Base-by-base conservation (phyloP, 1,140 invertebrate genomes). In the Leptinotarsa defecta region DNA sequence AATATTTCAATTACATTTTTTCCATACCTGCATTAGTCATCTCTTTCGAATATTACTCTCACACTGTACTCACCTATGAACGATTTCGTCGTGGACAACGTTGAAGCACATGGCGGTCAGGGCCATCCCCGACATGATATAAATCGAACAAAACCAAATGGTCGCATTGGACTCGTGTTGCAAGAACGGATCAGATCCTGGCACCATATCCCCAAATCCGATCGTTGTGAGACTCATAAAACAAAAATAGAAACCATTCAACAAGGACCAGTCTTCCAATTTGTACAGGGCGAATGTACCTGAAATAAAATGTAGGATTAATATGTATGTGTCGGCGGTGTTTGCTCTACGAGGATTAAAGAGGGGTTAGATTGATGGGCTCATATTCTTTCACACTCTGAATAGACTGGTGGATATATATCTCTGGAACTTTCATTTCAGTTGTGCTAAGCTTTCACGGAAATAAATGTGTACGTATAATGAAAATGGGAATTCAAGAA, bases 121-220 rank as follows among this genome's bases (percentile, higher is more conserved):
- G 0, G 97, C 95, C 89, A 99, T 93, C 2, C 97, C 98, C 43
- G 95, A 93, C 86, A 99, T 93, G 74, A 99, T 94, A 86, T 99
- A 99, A 77, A 98, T 90, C 62, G 96, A 96, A 86, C 95, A 97
- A 85, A 96, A 95, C 94, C 94, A 95, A 63, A 94, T 89, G 2
- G 92, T 93, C 48, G 88, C 88, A 71, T 90, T 90, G 8, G 91
- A 91, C 78, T 90, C 89, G 80, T 90, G 90, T 72, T 88, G 88
- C 17, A 84, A 83, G 67, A 82, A 79, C 52, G 88, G 89, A 64
- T 91, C 90, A 63, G 90, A 89, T n/a, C 94, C 94, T 2, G 95
- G 95, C 20, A 96, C 91, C 86, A 96, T 91, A 83, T 97, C 94
- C 11, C 95, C 95, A 81, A 97, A 97, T 3, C 95, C 95, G 77